Evolutionary conservation across 2,113 vertebrate genomes (phyloP).

Genomic region (Campylorhamphus procurvoides): DNA sequence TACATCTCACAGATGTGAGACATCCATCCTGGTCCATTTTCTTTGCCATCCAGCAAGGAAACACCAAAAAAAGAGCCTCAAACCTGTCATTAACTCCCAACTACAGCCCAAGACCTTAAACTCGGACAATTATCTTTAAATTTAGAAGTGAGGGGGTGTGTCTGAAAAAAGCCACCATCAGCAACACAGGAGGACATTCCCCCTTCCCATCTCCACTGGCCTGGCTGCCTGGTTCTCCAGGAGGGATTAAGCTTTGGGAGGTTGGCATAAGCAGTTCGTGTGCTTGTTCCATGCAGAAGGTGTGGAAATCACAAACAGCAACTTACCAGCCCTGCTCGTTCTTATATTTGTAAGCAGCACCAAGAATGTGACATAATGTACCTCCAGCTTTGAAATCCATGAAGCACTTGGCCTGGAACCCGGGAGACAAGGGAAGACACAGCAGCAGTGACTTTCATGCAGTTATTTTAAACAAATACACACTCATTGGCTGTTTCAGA

Average conservation of each 20-base stretch:
- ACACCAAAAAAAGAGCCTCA: neutral
- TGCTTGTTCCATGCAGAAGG: conserved; percentile 35
- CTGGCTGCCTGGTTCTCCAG: neutral
- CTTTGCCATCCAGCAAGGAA: neutral
- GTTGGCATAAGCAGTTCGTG: neutral
- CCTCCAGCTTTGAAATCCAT: conserved; percentile 97
- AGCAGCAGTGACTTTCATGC: neutral
- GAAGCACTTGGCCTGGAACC: conserved; percentile 93
- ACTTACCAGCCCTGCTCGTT: conserved; percentile 98
- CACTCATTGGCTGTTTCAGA: neutral
- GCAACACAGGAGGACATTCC: neutral
- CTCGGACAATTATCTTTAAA: neutral
- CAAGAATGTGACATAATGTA: conserved; percentile 94
- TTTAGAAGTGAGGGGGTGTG: neutral
- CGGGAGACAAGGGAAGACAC: neutral
- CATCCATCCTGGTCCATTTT: accelerated
- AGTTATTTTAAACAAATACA: neutral
- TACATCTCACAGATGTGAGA: neutral
- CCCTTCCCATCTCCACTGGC: conserved; percentile 51
- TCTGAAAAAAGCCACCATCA: neutral
- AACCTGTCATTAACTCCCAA: neutral
- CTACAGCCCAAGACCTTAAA: neutral
- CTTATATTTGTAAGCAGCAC: conserved; percentile 97
- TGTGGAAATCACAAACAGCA: neutral
- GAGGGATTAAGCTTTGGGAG: neutral